Evolutionary conservation across 2,888 invertebrate species (phyloP).

Genomic region (Nomada ferruginata): DNA sequence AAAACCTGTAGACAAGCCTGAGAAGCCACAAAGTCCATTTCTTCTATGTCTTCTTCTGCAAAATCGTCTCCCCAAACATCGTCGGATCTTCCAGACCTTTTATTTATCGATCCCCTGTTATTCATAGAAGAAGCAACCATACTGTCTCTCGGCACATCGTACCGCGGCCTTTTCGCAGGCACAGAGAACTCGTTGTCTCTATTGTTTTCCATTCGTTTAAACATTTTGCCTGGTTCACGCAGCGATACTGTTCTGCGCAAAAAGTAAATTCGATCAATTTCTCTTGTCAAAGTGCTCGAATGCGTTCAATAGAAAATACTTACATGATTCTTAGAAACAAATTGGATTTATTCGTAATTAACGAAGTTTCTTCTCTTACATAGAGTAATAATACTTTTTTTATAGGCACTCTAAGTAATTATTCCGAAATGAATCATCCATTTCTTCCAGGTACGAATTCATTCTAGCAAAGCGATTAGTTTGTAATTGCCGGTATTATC

Average conservation of each 20-base stretch:
- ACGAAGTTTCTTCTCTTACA: background rate
- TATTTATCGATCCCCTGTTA: conserved; percentile 20
- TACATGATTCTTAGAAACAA: background rate
- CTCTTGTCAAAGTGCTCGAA: background rate
- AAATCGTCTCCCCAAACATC: conserved; percentile 81
- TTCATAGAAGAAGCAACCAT: background rate
- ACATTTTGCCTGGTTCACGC: conserved; percentile 58
- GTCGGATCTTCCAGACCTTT: conserved; percentile 47
- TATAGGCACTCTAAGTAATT: background rate
- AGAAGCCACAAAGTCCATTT: conserved; percentile 79
- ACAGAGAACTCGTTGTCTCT: conserved; percentile 48
- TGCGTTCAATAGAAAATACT: background rate
- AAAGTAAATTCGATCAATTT: background rate
- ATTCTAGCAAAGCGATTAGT: background rate
- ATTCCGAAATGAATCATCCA: background rate
- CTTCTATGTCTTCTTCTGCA: conserved; percentile 76
- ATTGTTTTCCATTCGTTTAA: conserved; percentile 68
- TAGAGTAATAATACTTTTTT: background rate
- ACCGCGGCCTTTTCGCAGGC: conserved; percentile 70
- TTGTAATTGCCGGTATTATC: background rate
- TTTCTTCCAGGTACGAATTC: background rate
- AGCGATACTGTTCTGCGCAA: background rate
- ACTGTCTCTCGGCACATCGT: conserved; percentile 41
- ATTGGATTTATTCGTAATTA: background rate
- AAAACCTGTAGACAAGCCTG: conserved; percentile 72